Evolutionary conservation across 2,888 invertebrate species (phyloP).

Genomic region (Tholera decimalis): DNA sequence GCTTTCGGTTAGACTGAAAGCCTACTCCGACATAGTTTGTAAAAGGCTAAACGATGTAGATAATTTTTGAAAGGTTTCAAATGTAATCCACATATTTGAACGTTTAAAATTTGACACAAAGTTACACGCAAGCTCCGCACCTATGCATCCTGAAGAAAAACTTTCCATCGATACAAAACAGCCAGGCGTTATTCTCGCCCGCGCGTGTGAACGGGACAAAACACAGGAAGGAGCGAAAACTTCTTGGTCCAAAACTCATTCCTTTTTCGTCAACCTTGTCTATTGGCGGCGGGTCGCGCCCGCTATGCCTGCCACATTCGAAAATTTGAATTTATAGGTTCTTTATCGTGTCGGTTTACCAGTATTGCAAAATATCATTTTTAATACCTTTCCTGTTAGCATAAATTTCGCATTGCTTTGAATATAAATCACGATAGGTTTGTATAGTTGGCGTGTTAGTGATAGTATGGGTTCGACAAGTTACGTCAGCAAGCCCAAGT

Average conservation of each 20-base stretch:
- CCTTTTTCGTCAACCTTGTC: slow-evolving; percentile 73
- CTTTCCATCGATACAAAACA: slow-evolving; percentile 77
- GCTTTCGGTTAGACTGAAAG: too few relatives aligned
- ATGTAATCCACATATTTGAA: too few relatives aligned
- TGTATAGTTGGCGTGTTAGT: slow-evolving; percentile 62
- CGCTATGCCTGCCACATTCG: slow-evolving; percentile 70
- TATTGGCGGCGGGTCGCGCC: slow-evolving; percentile 72
- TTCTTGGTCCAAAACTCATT: slow-evolving; percentile 78
- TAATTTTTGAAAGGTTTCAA: not conserved
- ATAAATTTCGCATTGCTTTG: slow-evolving; percentile 68
- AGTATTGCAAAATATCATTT: slow-evolving; percentile 57
- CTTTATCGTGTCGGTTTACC: slow-evolving; percentile 50
- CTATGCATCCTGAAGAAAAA: slow-evolving; percentile 81
- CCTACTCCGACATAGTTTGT: too few relatives aligned
- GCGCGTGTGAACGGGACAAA: slow-evolving; percentile 76
- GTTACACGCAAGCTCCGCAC: slow-evolving; percentile 64
- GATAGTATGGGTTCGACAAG: slow-evolving; percentile 90
- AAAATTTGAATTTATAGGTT: slow-evolving; percentile 71
- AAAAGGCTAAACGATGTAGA: too few relatives aligned
- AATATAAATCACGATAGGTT: slow-evolving; percentile 62
- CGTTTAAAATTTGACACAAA: too few relatives aligned
- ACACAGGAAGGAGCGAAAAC: slow-evolving; percentile 80
- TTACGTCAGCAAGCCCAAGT: slow-evolving; percentile 85
- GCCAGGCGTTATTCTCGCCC: slow-evolving; percentile 64
- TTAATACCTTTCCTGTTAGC: slow-evolving; percentile 50